Conservation (phyloP, 2,113 vertebrate species). For the Campylomormyrus numenius region DNA sequence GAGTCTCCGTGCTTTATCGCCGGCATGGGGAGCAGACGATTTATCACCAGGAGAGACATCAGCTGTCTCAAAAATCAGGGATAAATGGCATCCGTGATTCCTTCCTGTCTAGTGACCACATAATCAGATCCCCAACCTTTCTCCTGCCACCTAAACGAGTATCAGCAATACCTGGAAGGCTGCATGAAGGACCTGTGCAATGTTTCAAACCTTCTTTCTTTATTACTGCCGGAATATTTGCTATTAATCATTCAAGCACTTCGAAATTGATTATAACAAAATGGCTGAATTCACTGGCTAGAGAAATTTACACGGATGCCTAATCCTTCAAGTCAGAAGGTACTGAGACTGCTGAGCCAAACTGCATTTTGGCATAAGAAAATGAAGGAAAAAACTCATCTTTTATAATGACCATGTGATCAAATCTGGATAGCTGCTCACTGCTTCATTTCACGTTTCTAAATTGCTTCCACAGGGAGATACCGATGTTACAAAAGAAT, state of each 20-base stretch:
- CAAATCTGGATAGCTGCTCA: background rate
- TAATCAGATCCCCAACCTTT: background rate
- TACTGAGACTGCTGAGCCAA: background rate
- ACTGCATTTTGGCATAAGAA: background rate
- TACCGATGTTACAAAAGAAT: background rate
- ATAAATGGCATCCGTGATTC: constrained; percentile 1
- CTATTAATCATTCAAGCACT: constrained; percentile 9
- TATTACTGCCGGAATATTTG: background rate
- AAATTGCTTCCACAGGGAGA: constrained; percentile 7
- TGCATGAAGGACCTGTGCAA: background rate
- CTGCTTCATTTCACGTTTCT: background rate
- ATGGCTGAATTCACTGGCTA: background rate
- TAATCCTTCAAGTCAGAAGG: background rate
- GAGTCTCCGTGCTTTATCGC: background rate
- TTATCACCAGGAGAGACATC: constrained; percentile 7
- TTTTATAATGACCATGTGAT: constrained; percentile 13
- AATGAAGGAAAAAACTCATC: background rate
- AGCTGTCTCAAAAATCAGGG: background rate
- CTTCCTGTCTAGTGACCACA: background rate
- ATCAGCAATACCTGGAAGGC: background rate
- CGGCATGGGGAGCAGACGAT: background rate
- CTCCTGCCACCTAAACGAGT: background rate
- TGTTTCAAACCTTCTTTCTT: background rate
- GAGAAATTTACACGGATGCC: background rate
- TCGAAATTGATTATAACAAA: constrained; percentile 12